These are phyloP conservation scores for Sebastiscus tertius DNA, from an alignment of 2,797 vertebrate species.

Conservation along the genomic window DNA sequence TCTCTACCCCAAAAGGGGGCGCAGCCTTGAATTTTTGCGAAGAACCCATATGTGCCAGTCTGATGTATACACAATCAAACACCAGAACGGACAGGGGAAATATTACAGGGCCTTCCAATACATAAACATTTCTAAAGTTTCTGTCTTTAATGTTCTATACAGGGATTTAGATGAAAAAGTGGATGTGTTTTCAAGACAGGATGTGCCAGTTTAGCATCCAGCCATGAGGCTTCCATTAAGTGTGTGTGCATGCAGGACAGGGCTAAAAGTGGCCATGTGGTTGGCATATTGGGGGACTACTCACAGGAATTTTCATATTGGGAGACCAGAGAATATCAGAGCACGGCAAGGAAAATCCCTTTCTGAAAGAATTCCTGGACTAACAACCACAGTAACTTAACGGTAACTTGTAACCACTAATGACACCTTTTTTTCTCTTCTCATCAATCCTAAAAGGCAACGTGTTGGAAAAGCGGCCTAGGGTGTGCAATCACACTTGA, in stretches of 20 bases:
- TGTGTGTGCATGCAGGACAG: conserved; percentile 24
- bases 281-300: conserved; percentile 55
- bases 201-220: conserved; percentile 29
- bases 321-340: conserved; percentile 4
- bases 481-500: conserved; percentile 36
- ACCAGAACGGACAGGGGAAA: neutral
- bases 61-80: neutral
- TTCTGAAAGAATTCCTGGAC: conserved; percentile 16
- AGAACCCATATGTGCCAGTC: too few relatives aligned
- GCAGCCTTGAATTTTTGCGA: too few relatives aligned
- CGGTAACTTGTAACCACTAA: conserved; percentile 43
- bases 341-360: conserved; percentile 17
- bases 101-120: neutral
- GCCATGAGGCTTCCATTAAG: conserved; percentile 57
- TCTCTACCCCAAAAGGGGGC: too few relatives aligned
- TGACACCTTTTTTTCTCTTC: conserved; percentile 5
- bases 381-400: conserved; percentile 21
- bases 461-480: conserved; percentile 44
- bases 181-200: conserved; percentile 38
- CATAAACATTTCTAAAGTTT: neutral
- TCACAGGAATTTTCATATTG: conserved; percentile 42
- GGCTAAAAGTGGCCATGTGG: conserved; percentile 57
- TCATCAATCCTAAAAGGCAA: conserved; percentile 24
- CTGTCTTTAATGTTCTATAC: neutral
- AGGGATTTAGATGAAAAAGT: conserved; percentile 32